Percentiles rank a stretch among this genome's conserved stretches.
phyloP scores from a whole-genome alignment of 1,140 invertebrate genomes.

The Chelonus insularis region DNA sequence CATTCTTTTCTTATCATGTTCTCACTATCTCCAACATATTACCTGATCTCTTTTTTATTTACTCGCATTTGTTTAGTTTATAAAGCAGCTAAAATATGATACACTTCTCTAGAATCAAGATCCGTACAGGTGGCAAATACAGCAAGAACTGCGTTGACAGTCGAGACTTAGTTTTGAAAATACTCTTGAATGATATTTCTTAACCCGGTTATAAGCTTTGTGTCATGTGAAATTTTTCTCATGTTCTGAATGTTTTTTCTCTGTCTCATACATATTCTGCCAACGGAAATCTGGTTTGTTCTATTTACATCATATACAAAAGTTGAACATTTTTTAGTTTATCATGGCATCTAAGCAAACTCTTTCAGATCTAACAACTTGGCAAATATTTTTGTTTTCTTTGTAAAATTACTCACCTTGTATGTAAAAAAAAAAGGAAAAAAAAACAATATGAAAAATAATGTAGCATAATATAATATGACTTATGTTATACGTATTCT shows the following conservation, averaged over 20 bases:
- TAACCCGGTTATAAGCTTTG: slow-evolving; percentile 1
- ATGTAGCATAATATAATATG: background rate
- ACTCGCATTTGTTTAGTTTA: background rate
- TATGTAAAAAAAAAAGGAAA: background rate
- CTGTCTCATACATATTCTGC: background rate
- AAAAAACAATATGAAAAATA: background rate
- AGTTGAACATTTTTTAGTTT: too few species aligned
- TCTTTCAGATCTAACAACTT: too few species aligned
- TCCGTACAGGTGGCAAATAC: slow-evolving; percentile 15
- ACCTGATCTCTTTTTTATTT: too few species aligned
- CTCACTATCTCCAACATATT: too few species aligned
- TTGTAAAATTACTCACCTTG: too few species aligned
- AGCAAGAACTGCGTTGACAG: background rate
- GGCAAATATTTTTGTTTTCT: too few species aligned
- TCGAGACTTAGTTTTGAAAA: background rate
- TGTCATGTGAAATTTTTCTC: background rate
- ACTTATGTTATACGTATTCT: background rate
- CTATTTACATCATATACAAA: too few species aligned
- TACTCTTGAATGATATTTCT: background rate
- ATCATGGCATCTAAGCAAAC: too few species aligned
- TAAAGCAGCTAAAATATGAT: slow-evolving; percentile 15
- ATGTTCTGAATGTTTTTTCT: background rate
- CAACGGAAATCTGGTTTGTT: too few species aligned
- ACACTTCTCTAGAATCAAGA: background rate
- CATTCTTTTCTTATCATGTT: too few species aligned